Evolutionary conservation across 2,888 invertebrate species (phyloP), one percentile per base, ranked within the genome.

Genomic region (Arge pagana): DNA sequence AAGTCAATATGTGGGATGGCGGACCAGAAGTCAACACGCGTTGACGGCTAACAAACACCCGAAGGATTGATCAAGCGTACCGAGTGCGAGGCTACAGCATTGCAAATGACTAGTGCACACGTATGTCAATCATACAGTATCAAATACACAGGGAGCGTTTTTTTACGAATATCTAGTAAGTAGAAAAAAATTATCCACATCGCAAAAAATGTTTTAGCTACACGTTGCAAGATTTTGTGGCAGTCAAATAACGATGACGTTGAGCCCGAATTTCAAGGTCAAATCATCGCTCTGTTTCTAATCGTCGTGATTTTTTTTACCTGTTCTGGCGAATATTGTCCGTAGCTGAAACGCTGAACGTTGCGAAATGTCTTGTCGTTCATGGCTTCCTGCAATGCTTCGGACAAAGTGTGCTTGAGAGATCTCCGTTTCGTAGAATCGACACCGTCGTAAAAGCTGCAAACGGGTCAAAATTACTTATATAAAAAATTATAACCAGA

Each of bases 301-400:
- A n/a, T n/a, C n/a, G 28, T 10, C 28, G n/a, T 26, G 2, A 10
- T 26, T 3, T n/a, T 10, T 3, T 65, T 67, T 77, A 87, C 87
- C 79, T 86, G 85, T 28, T 86, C 86, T 11, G 83, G 82, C 31
- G 81, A 84, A 62, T 85, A 85, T 59, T 85, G 85, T 31, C 87
- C 86, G 65, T 88, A 88, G 67, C 88, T 88, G 79, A 86, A 82
- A 53, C 88, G 79, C 66, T 86, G 86, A 16, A 88, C 86, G 76
- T 86, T 87, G 52, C 85, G 81, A 63, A 86, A 87, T 0, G 87
- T 88, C 30, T 84, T 85, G 64, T 88, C 88, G 52, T 82, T 78
- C 11, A 86, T 77, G 0, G 88, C 73, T 70, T 88, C 86, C 54
- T 82, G 80, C 0, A 88, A 79, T 0, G 87, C 88, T 31, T 84